A percentile compares a stretch with the other conserved stretches of the same genome.
Evolutionary conservation across 2,113 vertebrate species (phyloP).

Genomic region (Cephalopterus ornatus): DNA sequence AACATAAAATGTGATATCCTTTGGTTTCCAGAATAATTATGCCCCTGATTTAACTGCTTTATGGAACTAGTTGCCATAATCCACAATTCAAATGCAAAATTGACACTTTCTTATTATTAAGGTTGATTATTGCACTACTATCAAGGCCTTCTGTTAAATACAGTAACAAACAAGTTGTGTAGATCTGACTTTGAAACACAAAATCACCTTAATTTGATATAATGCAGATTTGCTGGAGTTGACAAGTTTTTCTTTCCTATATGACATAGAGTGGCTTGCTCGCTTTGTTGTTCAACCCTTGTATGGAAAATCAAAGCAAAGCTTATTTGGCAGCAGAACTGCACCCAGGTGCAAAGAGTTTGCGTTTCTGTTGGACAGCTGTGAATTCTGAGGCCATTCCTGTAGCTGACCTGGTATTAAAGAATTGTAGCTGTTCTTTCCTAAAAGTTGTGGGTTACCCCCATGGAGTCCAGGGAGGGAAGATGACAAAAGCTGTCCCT

Average conservation of each 20-base stretch:
- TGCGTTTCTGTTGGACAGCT: neutral
- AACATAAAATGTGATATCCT: neutral
- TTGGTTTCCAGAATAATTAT: neutral
- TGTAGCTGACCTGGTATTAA: neutral
- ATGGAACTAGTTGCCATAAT: neutral
- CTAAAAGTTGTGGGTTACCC: neutral
- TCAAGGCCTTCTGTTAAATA: neutral
- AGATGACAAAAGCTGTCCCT: neutral
- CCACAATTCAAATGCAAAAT: neutral
- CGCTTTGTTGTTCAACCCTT: neutral
- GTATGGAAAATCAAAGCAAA: neutral
- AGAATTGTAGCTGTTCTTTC: neutral
- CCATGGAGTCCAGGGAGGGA: neutral
- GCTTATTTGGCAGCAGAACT: neutral
- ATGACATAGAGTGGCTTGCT: neutral
- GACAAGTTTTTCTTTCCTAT: neutral
- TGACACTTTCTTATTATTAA: neutral
- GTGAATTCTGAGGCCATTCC: neutral
- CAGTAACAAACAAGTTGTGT: neutral
- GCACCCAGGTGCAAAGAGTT: neutral
- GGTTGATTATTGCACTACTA: neutral
- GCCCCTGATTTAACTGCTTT: neutral
- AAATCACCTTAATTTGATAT: neutral
- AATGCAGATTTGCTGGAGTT: neutral
- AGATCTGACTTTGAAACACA: neutral